Conservation (phyloP, 2,797 vertebrate genomes). For the Naso thynnoides region DNA sequence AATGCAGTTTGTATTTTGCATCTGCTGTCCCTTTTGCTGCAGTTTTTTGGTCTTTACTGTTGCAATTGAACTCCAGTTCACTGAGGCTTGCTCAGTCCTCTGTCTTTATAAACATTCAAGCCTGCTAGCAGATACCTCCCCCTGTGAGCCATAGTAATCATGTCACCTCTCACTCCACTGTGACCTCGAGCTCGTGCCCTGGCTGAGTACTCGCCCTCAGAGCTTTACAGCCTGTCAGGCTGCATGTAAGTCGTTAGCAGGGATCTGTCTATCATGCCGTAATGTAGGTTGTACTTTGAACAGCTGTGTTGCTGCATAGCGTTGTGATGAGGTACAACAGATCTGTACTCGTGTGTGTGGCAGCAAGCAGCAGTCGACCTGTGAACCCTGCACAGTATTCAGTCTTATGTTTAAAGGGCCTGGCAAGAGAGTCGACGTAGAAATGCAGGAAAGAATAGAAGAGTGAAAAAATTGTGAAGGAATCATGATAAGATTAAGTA, state of each 20-base stretch:
- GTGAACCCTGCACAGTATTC: constrained; percentile 13
- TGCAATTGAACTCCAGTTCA: constrained; percentile 11
- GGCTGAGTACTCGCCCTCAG: constrained; percentile 22
- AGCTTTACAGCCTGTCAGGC: constrained; percentile 41
- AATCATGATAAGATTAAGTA: neutral
- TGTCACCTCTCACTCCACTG: constrained; percentile 26
- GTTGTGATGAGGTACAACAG: constrained; percentile 8
- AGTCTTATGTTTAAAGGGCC: constrained; percentile 5
- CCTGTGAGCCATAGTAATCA: constrained; percentile 17
- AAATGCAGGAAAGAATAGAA: neutral
- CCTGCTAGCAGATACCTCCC: constrained; percentile 1
- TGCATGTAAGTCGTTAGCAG: constrained; percentile 24
- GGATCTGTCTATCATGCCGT: constrained; percentile 17
- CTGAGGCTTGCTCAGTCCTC: neutral
- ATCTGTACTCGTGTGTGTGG: constrained; percentile 13
- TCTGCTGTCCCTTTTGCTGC: constrained; percentile 1
- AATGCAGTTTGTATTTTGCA: constrained; percentile 10
- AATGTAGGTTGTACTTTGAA: constrained; percentile 30
- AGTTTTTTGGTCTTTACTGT: constrained; percentile 8
- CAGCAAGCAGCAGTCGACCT: constrained; percentile 24
- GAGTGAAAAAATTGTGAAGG: neutral
- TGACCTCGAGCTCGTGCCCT: constrained; percentile 22
- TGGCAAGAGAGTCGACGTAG: neutral
- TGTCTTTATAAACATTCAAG: constrained; percentile 9
- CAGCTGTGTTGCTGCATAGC: constrained; percentile 16